Percentiles rank a stretch among this genome's conserved stretches.
phyloP scores from a whole-genome alignment of 1,140 invertebrate genomes.

The Aphidius gifuensis region DNA sequence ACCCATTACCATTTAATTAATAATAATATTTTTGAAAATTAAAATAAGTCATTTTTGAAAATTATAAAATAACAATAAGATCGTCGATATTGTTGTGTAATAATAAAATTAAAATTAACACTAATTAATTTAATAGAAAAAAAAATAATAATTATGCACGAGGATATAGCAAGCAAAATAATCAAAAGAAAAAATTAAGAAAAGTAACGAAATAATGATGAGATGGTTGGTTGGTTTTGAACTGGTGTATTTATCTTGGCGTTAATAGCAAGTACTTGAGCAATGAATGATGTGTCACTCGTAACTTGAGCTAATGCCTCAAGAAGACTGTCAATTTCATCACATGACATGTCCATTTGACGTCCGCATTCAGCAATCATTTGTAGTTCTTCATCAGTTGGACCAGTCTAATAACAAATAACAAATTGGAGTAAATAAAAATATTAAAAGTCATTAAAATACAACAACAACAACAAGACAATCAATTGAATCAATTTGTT shows the following conservation, averaged over 20 bases:
- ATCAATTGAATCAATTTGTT: conserved; percentile 26
- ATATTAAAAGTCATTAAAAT: background rate
- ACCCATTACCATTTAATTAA: conserved; percentile 1
- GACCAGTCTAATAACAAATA: conserved; percentile 56
- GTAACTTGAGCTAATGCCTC: conserved; percentile 65
- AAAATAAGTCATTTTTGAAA: conserved; percentile 1
- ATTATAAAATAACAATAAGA: background rate
- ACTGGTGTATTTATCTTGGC: conserved; percentile 67
- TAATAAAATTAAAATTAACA: too few species aligned
- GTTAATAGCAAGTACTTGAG: conserved; percentile 71
- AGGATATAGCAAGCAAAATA: conserved; percentile 38
- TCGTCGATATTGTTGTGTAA: too few species aligned
- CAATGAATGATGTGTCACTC: conserved; percentile 69
- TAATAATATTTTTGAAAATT: background rate
- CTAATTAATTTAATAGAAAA: conserved; percentile 1
- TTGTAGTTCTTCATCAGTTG: conserved; percentile 59
- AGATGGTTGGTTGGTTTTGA: too few species aligned
- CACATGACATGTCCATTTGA: conserved; percentile 65
- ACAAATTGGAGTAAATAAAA: conserved; percentile 3
- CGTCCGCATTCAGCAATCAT: conserved; percentile 64
- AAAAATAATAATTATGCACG: conserved; percentile 16
- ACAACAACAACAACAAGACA: conserved; percentile 5
- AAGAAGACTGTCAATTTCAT: conserved; percentile 63
- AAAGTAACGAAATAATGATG: conserved; percentile 39
- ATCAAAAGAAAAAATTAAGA: conserved; percentile 45